Evolutionary conservation across 2,888 invertebrate species (phyloP).

Genomic region (Diarsia mendica): DNA sequence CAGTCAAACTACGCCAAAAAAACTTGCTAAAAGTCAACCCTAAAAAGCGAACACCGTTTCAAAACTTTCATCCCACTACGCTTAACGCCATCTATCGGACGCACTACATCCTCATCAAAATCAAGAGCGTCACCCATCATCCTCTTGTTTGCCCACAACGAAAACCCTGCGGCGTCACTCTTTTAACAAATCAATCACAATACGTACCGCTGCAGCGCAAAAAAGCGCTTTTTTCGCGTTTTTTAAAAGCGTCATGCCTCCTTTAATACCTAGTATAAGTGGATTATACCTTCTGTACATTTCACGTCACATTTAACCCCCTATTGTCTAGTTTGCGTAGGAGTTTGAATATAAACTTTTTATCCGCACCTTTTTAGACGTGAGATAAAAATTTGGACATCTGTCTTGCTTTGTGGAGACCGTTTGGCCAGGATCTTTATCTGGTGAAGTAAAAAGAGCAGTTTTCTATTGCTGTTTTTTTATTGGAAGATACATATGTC

Average conservation of each 20-base stretch:
- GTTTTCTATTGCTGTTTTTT: constrained; percentile 62
- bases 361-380: constrained; percentile 74
- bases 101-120: constrained; percentile 43
- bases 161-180: constrained; percentile 84
- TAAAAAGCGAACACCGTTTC: constrained; percentile 21
- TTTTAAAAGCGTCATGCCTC: constrained; percentile 85
- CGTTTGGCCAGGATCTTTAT: constrained; percentile 74
- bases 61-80: constrained; percentile 43
- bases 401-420: constrained; percentile 83
- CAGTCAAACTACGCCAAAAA: neutral
- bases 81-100: constrained; percentile 78
- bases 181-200: constrained; percentile 88
- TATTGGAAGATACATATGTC: constrained; percentile 54
- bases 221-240: constrained; percentile 68
- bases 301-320: constrained; percentile 88
- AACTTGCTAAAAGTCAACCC: constrained; percentile 24
- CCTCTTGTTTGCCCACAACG: constrained; percentile 84
- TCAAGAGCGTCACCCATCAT: constrained; percentile 63
- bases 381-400: constrained; percentile 82
- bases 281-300: constrained; percentile 86
- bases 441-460: constrained; percentile 78
- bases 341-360: constrained; percentile 82
- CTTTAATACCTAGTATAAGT: constrained; percentile 80
- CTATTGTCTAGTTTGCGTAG: constrained; percentile 86
- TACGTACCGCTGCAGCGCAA: constrained; percentile 69